phyloP scores from a whole-genome alignment of 2,113 vertebrate species.

The Bufo gargarizans region DNA sequence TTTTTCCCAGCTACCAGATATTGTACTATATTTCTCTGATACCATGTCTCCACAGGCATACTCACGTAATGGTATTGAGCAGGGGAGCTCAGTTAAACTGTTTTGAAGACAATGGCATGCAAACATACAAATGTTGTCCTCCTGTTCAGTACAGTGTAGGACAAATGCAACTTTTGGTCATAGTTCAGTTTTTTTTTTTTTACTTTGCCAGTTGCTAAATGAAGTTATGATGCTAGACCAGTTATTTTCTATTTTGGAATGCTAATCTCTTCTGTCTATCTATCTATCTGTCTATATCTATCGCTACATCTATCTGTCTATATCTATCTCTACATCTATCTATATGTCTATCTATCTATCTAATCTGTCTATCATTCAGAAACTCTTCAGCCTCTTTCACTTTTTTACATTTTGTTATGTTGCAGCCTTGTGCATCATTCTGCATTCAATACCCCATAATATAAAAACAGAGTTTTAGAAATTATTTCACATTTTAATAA shows the following conservation, averaged over 20 bases:
- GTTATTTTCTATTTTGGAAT: too few relatives aligned
- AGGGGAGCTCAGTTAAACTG: not conserved
- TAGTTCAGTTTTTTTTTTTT: not conserved
- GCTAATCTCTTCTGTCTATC: not conserved
- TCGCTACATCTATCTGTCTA: not conserved
- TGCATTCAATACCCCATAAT: too few relatives aligned
- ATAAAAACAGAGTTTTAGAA: too few relatives aligned
- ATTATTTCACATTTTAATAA: too few relatives aligned
- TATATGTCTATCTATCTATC: not conserved
- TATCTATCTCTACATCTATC: not conserved
- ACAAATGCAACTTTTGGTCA: not conserved
- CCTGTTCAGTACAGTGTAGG: not conserved
- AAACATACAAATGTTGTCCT: not conserved
- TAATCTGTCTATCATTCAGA: too few relatives aligned
- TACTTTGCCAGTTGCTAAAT: not conserved
- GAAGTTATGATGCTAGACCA: too few relatives aligned
- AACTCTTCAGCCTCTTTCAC: too few relatives aligned
- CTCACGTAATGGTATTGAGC: conserved; percentile 17
- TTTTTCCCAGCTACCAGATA: conserved; percentile 34
- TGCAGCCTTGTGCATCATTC: too few relatives aligned
- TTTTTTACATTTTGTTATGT: too few relatives aligned
- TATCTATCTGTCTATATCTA: not conserved
- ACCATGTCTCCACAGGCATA: not conserved
- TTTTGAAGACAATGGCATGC: not conserved
- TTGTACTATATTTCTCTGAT: conserved; percentile 36